Base-by-base conservation (phyloP, 1,140 invertebrate species). In the Cecropterus lyciades region DNA sequence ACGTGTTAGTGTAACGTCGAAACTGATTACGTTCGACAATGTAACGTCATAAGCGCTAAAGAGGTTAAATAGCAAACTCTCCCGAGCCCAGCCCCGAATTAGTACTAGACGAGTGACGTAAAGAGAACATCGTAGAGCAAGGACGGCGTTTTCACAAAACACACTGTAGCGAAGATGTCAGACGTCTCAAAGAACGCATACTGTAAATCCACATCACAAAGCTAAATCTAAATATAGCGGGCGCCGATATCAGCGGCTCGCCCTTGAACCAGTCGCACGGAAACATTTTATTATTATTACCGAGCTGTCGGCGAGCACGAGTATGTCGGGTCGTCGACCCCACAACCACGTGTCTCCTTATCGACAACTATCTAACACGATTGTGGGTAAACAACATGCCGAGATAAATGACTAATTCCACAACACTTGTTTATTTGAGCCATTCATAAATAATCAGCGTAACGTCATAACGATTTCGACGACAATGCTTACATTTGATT, bases 261-360 rank as follows among this genome's bases (percentile, higher is more conserved):
- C 89, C 89, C 89, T 92, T 92, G 89, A 92, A 92, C 89, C 89
- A 92, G 87, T 92, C 89, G 89, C 89, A 91, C 87, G 89, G 89
- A 92, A 92, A 92, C 87, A 92, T 92, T 92, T 92, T 92, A 91
- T 91, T 91, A 91, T 91, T 91, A 91, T 91, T 91, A 91, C 87
- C 83, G 77, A 90, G 89, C 87, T 90, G 89, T 90, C 87, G 89
- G 89, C 87, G 85, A 89, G 87, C 89, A 85, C 87, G 86, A 91
- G 89, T 91, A 85, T 85, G 82, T 87, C 85, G 85, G 89, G 89
- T 91, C 89, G 87, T 72, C 86, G 89, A 91, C 86, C 89, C 77
- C 80, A 72, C 75, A 80, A 85, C 89, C 89, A 91, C 89, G 89
- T 92, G 89, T 90, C 89, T 90, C 87, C 89, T 92, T 92, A 92